A percentile compares a stretch with the other conserved stretches of the same genome.
Evolutionary conservation across 2,113 vertebrate species (phyloP).

Genomic region (Alligator mississippiensis): DNA sequence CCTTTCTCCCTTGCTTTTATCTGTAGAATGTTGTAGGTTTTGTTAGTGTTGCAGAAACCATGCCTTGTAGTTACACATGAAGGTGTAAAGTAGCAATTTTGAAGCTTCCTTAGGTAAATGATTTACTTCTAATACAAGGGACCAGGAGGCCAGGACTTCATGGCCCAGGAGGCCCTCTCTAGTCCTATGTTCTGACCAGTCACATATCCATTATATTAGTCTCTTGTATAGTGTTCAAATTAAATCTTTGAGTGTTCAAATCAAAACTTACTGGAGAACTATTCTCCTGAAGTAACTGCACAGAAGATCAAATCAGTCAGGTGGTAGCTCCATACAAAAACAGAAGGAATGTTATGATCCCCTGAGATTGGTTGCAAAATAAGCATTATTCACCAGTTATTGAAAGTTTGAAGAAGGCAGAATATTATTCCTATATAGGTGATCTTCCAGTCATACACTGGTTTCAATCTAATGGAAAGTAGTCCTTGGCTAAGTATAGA

Average conservation of each 20-base stretch:
- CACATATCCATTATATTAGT: not conserved
- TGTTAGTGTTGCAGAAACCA: too few relatives aligned
- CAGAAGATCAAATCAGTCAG: not conserved
- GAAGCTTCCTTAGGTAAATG: too few relatives aligned
- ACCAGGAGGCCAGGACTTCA: too few relatives aligned
- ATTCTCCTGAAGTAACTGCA: not conserved
- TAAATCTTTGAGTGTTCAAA: not conserved
- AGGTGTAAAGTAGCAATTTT: too few relatives aligned
- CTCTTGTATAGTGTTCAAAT: not conserved
- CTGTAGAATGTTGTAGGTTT: too few relatives aligned
- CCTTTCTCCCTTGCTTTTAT: too few relatives aligned
- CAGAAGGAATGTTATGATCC: not conserved
- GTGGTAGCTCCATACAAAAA: not conserved
- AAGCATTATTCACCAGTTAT: not conserved
- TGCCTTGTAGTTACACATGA: too few relatives aligned
- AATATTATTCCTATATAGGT: accelerated
- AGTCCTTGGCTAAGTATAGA: too few relatives aligned
- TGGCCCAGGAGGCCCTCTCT: too few relatives aligned
- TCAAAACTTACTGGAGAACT: not conserved
- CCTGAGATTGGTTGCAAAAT: not conserved
- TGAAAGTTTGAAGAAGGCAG: accelerated
- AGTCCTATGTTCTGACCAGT: not conserved
- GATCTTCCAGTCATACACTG: not conserved
- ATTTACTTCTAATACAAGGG: too few relatives aligned
- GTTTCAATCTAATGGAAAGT: not conserved